Percentiles rank a stretch among this genome's conserved stretches.
Conservation (phyloP, 2,797 vertebrate genomes). For the Bradypodion pumilum region DNA sequence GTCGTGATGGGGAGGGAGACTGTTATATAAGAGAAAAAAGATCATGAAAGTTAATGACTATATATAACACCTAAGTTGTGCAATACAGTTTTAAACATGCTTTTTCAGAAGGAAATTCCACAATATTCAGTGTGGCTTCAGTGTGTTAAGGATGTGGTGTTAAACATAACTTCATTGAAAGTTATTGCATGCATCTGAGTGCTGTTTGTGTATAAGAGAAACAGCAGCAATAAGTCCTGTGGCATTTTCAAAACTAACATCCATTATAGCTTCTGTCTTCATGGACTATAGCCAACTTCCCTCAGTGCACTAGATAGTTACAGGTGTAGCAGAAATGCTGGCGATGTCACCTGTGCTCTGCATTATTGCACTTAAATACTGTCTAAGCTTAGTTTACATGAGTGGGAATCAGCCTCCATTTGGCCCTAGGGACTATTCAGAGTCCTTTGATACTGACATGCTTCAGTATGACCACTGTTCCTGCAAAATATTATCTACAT, state of each 20-base stretch:
- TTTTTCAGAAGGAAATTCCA: not conserved
- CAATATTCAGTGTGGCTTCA: not conserved
- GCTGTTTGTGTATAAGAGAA: not conserved
- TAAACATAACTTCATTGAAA: not conserved
- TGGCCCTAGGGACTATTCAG: not conserved
- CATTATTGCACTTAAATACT: not conserved
- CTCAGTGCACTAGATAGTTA: not conserved
- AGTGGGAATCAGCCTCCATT: not conserved
- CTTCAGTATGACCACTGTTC: not conserved
- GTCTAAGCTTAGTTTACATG: not conserved
- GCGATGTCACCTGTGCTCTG: not conserved
- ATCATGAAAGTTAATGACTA: no score
- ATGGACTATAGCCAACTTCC: not conserved
- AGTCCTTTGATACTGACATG: not conserved
- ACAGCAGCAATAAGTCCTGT: not conserved
- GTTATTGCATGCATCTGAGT: not conserved
- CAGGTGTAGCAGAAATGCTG: not conserved
- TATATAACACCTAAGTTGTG: not conserved
- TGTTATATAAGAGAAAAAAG: no score
- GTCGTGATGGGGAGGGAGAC: no score
- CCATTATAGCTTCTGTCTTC: not conserved
- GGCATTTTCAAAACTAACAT: not conserved
- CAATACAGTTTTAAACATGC: not conserved
- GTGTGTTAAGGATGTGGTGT: not conserved
- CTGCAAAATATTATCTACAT: not conserved